Percentiles rank a stretch among this genome's conserved stretches.
Evolutionary conservation across 2,797 vertebrate genomes (phyloP).

Genomic region (Gambusia yucatana): DNA sequence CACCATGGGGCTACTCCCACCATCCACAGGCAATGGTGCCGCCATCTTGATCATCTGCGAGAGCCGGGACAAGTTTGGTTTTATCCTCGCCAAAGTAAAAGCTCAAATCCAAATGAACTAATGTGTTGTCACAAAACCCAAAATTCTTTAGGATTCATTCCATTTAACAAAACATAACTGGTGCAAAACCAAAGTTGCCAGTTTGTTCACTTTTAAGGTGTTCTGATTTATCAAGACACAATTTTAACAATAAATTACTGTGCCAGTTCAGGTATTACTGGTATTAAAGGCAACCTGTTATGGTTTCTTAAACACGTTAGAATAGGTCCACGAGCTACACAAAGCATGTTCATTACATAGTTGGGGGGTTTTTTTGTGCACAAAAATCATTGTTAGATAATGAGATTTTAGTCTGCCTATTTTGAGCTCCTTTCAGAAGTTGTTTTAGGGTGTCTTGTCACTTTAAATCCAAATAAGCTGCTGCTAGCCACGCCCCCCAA

Average conservation of each 20-base stretch:
- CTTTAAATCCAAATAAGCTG: too few species aligned
- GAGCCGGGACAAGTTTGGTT: conserved; percentile 25
- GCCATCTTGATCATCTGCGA: conserved; percentile 79
- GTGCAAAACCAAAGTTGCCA: neutral
- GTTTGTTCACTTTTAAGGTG: neutral
- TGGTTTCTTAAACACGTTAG: too few species aligned
- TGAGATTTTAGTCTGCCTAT: too few species aligned
- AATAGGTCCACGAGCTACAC: too few species aligned
- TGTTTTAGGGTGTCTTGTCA: too few species aligned
- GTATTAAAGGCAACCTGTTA: neutral
- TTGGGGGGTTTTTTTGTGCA: too few species aligned
- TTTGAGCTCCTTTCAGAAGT: too few species aligned
- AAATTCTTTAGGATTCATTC: conserved; percentile 8
- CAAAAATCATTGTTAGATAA: too few species aligned
- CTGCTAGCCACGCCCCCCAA: too few species aligned
- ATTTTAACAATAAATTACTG: neutral
- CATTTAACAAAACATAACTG: neutral
- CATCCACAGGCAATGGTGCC: conserved; percentile 85
- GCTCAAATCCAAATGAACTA: conserved; percentile 5
- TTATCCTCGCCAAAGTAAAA: conserved; percentile 23
- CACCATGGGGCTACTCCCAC: conserved; percentile 92
- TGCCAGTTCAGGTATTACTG: too few species aligned
- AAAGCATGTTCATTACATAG: too few species aligned
- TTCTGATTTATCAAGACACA: neutral
- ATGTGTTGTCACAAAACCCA: conserved; percentile 63